Conservation (phyloP, 1,140 invertebrate genomes). For the Cydia strobilella region DNA sequence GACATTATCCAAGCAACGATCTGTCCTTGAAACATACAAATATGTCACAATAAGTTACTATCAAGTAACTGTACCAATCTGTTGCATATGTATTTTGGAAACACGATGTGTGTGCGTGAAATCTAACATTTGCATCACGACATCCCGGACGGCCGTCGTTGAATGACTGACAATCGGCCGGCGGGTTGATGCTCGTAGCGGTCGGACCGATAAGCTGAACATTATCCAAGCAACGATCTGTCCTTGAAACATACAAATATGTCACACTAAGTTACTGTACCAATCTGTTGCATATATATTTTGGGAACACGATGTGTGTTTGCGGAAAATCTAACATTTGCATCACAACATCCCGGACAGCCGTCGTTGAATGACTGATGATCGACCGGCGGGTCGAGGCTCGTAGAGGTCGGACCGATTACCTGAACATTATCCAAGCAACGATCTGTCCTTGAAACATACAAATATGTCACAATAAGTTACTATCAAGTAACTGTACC, state of each 20-base stretch:
- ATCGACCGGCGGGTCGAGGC: not conserved
- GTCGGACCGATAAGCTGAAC: not conserved
- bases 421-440: not conserved
- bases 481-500: constrained; percentile 21
- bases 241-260: not conserved
- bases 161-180: constrained; percentile 35
- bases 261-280: no score
- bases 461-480: no score
- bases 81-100: not conserved
- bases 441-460: not conserved
- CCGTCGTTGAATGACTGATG: constrained; percentile 36
- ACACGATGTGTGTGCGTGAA: constrained; percentile 33
- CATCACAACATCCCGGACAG: constrained; percentile 58
- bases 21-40: not conserved
- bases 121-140: constrained; percentile 58
- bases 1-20: not conserved
- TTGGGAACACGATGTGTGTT: not conserved
- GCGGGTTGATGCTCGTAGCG: not conserved
- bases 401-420: not conserved
- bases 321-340: constrained; percentile 54
- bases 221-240: not conserved
- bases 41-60: no score
- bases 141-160: constrained; percentile 52
- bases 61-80: constrained; percentile 25
- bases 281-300: not conserved